These are phyloP conservation scores for Agrochola circellaris DNA, from an alignment of 2,888 invertebrate species.

Conservation along the genomic window DNA sequence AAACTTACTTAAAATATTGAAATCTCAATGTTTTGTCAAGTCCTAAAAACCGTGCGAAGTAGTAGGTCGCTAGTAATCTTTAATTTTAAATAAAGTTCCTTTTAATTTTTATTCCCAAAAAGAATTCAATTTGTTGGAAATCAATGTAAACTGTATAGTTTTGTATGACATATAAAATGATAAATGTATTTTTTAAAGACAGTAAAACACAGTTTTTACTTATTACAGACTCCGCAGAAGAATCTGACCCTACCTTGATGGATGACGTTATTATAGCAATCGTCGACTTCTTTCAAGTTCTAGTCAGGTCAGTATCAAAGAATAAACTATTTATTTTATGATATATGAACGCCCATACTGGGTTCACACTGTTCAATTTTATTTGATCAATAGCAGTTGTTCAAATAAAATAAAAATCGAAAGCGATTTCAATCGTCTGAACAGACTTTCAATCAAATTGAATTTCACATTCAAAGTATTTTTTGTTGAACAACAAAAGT, in stretches of 20 bases:
- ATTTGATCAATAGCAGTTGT: too few species aligned
- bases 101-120: background rate
- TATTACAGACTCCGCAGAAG: slow-evolving; percentile 77
- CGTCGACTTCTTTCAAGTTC: slow-evolving; percentile 86
- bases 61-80: background rate
- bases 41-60: too few species aligned
- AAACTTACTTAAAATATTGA: background rate
- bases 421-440: too few species aligned
- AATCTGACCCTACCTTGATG: slow-evolving; percentile 77
- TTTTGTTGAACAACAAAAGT: too few species aligned
- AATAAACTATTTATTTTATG: background rate
- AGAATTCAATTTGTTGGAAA: background rate
- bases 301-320: slow-evolving; percentile 80
- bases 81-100: background rate
- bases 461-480: too few species aligned
- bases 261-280: slow-evolving; percentile 85
- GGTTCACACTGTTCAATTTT: too few species aligned
- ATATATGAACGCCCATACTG: too few species aligned
- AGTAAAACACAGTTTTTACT: background rate
- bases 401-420: too few species aligned
- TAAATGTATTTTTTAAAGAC: background rate
- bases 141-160: background rate
- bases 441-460: too few species aligned
- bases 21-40: background rate
- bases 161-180: too few species aligned